Evolutionary conservation across 2,888 invertebrate species (phyloP), one percentile per base, ranked within the genome.

Genomic region (Megaustenia siamemsis): DNA sequence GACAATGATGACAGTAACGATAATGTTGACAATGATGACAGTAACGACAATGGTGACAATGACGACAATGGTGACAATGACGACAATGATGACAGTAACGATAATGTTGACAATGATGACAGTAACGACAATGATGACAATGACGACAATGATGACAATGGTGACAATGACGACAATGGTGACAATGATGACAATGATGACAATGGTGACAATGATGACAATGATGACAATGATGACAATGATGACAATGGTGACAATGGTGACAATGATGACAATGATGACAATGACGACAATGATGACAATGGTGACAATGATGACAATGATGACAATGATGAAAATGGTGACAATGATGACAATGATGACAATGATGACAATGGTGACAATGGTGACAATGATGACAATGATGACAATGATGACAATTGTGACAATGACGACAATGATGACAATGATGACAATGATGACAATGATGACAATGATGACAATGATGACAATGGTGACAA

Each of bases 341-440:
- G 32, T 69, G 69, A 69, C 12, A 12, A 45, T 45, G 45, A 45
- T 45, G 45, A 45, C 45, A 12, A 1, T 56, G 56, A 24, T 56
- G 56, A 24, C 24, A 24, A 24, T 56, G 56, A 56, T 56, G 21
- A 56, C 24, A 24, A 56, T 56, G 56, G 24, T 56, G 56, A 56
- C 24, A 24, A 56, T 56, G 56, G 24, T 56, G 56, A 21, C 24
- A 24, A 56, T 56, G 56, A 56, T 56, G 43, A 73, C 43, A 32
- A 73, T 73, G 73, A 73, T 43, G 73, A 40, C 43, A 38, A 73
- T 73, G 73, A 73, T 73, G 73, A 73, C 43, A 43, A 40, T 73
- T 40, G 28, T 73, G 73, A 73, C 43, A 43, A 73, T 73, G 43
- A 73, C 24, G 73, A 73, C 3, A 43, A 73, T 40, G 73, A 40